Evolutionary conservation across 2,113 vertebrate genomes (phyloP).

Genomic region (Stigmatopora nigra): DNA sequence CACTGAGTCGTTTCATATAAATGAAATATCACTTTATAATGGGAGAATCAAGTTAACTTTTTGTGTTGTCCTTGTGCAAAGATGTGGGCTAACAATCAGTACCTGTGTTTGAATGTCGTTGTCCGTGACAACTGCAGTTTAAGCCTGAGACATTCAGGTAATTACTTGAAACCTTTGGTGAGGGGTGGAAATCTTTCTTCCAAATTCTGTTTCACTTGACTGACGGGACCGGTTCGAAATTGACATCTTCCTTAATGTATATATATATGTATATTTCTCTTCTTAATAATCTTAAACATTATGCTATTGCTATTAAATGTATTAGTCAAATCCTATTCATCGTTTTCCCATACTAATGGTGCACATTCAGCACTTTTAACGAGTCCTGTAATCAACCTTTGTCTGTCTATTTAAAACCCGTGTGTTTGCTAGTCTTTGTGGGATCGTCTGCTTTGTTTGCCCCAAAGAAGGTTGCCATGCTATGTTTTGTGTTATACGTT

Average conservation of each 20-base stretch:
- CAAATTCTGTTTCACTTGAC: not conserved
- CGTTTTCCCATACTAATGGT: constrained; percentile 18
- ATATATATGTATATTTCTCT: no score
- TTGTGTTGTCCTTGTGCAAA: not conserved
- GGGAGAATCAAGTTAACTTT: not conserved
- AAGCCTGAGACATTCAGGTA: not conserved
- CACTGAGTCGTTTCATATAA: constrained; percentile 12
- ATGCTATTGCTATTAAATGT: not conserved
- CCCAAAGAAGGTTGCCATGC: no score
- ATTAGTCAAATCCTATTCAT: constrained; percentile 14
- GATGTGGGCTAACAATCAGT: not conserved
- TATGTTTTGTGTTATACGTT: no score
- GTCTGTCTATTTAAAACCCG: no score
- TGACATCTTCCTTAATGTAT: no score
- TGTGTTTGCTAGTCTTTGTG: no score
- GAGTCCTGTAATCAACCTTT: not conserved
- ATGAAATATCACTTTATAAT: not conserved
- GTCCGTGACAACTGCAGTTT: not conserved
- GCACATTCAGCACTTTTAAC: constrained; percentile 1
- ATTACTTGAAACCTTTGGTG: not conserved
- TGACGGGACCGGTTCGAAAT: not conserved
- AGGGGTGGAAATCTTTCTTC: not conserved
- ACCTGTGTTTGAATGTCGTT: not conserved
- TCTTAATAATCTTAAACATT: no score
- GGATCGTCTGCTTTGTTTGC: no score